Conservation (phyloP, 2,113 vertebrate genomes). For the Neotragus pygmaeus region DNA sequence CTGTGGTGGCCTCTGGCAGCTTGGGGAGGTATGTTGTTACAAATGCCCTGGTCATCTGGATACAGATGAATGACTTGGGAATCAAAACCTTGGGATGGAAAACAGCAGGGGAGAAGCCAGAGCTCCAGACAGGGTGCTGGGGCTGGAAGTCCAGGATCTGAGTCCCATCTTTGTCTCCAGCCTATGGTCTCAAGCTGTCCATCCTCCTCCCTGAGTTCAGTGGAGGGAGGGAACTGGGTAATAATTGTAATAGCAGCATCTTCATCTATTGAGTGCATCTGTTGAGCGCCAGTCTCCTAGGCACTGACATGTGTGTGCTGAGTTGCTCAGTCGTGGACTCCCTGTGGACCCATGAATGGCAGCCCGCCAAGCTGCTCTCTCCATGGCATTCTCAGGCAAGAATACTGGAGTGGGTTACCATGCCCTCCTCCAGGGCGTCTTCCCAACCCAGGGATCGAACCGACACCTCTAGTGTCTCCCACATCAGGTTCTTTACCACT, state of each 20-base stretch:
- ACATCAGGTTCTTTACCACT: background rate
- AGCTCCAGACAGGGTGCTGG: background rate
- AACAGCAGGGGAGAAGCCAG: background rate
- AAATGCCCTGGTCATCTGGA: background rate
- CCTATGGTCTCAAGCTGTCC: background rate
- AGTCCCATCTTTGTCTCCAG: no score
- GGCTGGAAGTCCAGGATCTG: background rate
- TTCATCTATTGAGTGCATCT: background rate
- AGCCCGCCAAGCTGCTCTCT: background rate
- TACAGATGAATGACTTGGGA: background rate
- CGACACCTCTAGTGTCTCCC: background rate
- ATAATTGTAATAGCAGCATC: background rate
- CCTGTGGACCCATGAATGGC: rapidly evolving
- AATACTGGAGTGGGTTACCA: background rate
- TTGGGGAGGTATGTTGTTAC: background rate
- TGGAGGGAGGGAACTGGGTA: background rate
- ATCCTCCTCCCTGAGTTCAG: background rate
- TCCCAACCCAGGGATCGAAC: background rate
- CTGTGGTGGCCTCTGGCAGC: background rate
- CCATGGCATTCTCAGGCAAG: background rate
- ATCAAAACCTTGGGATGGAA: background rate
- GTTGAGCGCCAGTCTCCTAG: background rate
- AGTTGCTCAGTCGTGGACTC: background rate
- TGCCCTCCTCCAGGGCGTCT: background rate
- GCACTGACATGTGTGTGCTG: background rate